Evolutionary conservation across 35 echinoderm and acorn worm species (phyloP), one percentile per base, ranked within the genome.

Genomic region (Apostichopus californicus): DNA sequence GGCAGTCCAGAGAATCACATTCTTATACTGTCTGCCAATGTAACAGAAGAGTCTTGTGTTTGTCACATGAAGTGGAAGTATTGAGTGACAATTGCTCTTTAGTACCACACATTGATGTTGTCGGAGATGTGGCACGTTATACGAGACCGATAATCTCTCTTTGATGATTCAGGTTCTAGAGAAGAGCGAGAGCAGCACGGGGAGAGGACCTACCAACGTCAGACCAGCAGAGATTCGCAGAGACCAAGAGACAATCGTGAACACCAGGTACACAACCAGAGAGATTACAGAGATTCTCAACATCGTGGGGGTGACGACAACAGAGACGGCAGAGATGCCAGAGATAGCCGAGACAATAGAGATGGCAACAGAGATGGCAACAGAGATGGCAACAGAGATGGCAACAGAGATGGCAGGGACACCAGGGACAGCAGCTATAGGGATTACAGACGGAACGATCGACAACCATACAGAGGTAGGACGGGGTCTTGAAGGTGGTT

Each of bases 321-420:
- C 58, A 61, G 58, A 66, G 86, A 57, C 17, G 61, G 0, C 58
- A 91, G 0, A 57, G 58, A 77, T 12, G 53, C 55, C 22, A 66
- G 86, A 57, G 94, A 95, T 46, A 24, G 64, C 24, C 57, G 88
- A 59, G 87, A 83, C 24, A 54, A 83, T 15, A 66, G 61, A 58
- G 87, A 94, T 79, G 61, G n/a, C 58, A 87, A 84, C 59, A 77
- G 86, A 57, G 22, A 89, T 58, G 58, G 11, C 11, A 60, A 12
- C 58, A 61, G 58, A 66, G 86, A 57, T 34, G 61, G 8, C 20
- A 25, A 56, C 22, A 66, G 85, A 11, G 18, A 86, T 79, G 66
- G 83, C 52, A 63, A 77, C 12, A 71, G 86, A 59, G 94, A 95
- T 53, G 57, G 80, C 23, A 60, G 90, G 22, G 89, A 86, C 57